Conservation (phyloP, 2,797 vertebrate species). For the Acrocephalus scirpaceus region DNA sequence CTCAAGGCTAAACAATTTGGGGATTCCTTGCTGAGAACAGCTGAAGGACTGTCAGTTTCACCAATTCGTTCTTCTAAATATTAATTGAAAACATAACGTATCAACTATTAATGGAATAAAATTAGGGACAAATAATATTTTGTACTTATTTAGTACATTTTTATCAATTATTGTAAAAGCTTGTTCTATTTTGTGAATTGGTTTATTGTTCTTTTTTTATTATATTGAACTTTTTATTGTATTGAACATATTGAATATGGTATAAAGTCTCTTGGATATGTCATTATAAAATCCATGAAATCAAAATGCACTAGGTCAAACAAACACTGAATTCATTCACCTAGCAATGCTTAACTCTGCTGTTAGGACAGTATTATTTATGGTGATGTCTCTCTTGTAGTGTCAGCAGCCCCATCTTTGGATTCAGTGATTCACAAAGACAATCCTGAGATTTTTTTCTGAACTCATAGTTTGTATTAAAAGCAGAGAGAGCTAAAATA, state of each 20-base stretch:
- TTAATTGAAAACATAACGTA: neutral
- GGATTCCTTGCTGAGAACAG: neutral
- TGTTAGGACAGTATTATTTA: neutral
- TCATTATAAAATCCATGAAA: neutral
- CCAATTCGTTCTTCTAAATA: neutral
- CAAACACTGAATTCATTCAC: neutral
- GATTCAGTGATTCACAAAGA: neutral
- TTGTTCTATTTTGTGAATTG: neutral
- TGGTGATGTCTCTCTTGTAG: neutral
- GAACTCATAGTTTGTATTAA: neutral
- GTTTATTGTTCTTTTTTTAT: neutral
- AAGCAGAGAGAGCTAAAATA: neutral
- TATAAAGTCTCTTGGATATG: neutral
- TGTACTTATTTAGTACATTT: neutral
- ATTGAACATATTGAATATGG: neutral
- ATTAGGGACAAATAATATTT: neutral
- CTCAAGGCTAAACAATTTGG: neutral
- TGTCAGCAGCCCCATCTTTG: neutral
- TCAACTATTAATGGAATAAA: neutral
- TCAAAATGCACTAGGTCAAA: neutral
- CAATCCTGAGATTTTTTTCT: neutral
- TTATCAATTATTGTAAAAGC: neutral
- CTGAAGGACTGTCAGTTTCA: neutral
- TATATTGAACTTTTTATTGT: neutral
- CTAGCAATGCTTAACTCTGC: neutral